Base-by-base conservation (phyloP, 2,888 invertebrate species). In the Drosophila fungiperda region DNA sequence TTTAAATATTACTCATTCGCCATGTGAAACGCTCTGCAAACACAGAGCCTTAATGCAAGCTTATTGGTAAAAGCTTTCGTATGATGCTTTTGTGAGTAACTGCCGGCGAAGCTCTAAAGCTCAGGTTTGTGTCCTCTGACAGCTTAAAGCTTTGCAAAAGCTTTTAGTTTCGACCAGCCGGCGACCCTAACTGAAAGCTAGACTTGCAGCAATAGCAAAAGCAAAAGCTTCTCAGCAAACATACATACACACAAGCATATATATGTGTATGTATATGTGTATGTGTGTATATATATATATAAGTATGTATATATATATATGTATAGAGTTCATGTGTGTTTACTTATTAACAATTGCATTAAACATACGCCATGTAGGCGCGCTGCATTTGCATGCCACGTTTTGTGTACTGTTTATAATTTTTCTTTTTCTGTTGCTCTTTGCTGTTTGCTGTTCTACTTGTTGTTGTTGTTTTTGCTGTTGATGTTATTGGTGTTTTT, bases 321-420 rank as follows among this genome's bases (percentile, higher is more conserved):
- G n/a, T 0, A 33, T 15, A 15, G 32, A 52, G 26, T 45, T 38
- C 38, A 50, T 57, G 50, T 66, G 80, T 68, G 75, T 84, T 79
- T 80, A 78, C 74, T 83, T 88, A 89, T 84, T 80, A 84, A 84
- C 78, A 80, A 86, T 82, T 84, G 76, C 84, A 86, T 86, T 86
- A 89, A 87, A 73, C 87, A 86, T 87, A 82, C 89, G 84, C 84
- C 76, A 65, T 26, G 78, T 68, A 72, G 82, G 68, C 69, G 42
- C 57, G 26, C 52, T 61, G 59, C 66, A 38, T 42, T 36, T 62
- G 42, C 50, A 42, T 33, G 50, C 17, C 40, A 35, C 54, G 23
- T 23, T 38, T 35, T 36, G 52, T 29, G 29, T 6, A 29, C 29
- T 29, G 5, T 29, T 29, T 29, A 29, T 29, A 29, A 29, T 29